Percentiles rank a stretch among this genome's conserved stretches.
phyloP scores from a whole-genome alignment of 2,113 vertebrate genomes.

The Pteropus alecto region DNA sequence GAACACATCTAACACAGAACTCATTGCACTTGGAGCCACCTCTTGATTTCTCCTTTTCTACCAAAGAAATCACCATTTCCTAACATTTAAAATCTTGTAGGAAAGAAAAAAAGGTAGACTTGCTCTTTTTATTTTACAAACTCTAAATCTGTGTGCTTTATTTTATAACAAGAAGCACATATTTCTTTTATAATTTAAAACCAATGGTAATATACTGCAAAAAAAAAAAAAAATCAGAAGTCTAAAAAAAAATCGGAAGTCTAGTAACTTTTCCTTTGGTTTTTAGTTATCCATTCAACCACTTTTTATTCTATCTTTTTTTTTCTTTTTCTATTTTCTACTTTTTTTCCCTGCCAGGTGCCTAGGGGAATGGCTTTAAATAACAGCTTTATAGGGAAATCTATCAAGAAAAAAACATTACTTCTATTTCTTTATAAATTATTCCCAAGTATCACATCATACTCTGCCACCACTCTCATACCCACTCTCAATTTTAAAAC shows the following conservation, averaged over 20 bases:
- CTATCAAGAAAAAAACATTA: not conserved
- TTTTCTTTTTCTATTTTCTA: no score
- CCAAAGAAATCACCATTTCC: not conserved
- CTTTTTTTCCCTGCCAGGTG: not conserved
- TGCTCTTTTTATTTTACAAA: conserved; percentile 26
- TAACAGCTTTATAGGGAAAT: not conserved
- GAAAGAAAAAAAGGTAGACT: not conserved
- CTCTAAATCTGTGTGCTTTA: not conserved
- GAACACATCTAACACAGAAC: not conserved
- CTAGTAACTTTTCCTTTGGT: not conserved
- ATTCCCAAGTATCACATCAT: not conserved
- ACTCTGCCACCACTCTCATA: not conserved
- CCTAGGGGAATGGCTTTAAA: not conserved
- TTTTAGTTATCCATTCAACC: not conserved
- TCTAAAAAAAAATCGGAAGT: not conserved
- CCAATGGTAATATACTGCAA: not conserved
- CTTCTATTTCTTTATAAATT: not conserved
- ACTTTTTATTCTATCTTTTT: not conserved
- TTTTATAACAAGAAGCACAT: not conserved
- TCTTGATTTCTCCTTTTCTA: not conserved
- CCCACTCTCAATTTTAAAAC: not conserved
- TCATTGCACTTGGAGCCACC: not conserved
- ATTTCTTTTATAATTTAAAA: conserved; percentile 17
- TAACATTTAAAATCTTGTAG: not conserved
- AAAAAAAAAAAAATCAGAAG: not conserved